A percentile compares a stretch with the other conserved stretches of the same genome.
phyloP scores from a whole-genome alignment of 2,797 vertebrate species.

The Alcedo quadribrachys region DNA sequence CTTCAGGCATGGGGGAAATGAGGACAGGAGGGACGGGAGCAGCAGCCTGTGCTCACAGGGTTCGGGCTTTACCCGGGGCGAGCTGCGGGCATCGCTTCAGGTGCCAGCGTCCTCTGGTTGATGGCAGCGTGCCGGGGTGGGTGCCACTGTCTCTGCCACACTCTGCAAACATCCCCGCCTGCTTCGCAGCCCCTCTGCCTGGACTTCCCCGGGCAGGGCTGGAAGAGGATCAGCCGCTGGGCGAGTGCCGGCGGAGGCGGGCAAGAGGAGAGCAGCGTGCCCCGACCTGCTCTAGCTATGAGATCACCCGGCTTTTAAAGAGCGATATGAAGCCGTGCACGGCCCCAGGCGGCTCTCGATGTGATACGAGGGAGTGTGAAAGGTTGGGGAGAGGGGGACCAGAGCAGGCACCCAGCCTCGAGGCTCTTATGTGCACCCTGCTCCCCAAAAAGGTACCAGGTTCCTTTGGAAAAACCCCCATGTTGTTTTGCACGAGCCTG shows the following conservation, averaged over 20 bases:
- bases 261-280: neutral
- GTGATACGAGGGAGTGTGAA: no score
- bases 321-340: no score
- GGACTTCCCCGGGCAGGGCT: neutral
- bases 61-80: neutral
- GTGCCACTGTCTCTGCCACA: neutral
- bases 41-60: neutral
- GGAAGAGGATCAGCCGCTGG: neutral
- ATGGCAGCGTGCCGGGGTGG: neutral
- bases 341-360: no score
- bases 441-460: accelerated
- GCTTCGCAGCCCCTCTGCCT: neutral
- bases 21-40: neutral
- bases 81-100: neutral
- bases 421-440: neutral
- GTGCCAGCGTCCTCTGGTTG: neutral
- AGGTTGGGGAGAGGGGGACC: no score
- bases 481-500: neutral
- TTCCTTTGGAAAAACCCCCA: neutral
- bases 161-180: neutral
- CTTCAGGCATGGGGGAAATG: neutral
- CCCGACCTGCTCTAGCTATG: slow-evolving; percentile 67
- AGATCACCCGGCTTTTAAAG: slow-evolving; percentile 75
- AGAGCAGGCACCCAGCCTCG: neutral
- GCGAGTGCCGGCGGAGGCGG: neutral